Percentiles rank a stretch among this genome's conserved stretches.
These are phyloP conservation scores for Takifugu flavidus DNA, from an alignment of 2,113 vertebrate species.

Conservation along the genomic window DNA sequence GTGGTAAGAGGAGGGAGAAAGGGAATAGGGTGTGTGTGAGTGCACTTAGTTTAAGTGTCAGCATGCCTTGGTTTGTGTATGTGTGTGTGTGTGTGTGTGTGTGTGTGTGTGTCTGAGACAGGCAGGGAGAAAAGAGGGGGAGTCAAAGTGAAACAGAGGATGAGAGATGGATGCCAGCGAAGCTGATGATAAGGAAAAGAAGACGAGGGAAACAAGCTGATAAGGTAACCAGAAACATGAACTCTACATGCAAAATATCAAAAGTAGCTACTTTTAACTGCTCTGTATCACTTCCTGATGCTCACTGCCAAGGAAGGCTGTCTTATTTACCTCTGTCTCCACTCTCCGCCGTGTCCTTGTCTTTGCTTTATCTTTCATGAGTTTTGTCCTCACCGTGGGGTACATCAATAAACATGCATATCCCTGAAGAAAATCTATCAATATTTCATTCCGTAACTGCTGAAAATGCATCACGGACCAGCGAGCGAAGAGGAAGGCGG, in stretches of 20 bases:
- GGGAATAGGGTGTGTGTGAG: constrained; percentile 60
- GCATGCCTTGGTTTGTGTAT: constrained; percentile 36
- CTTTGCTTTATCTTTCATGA: constrained; percentile 35
- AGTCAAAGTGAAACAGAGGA: constrained; percentile 32
- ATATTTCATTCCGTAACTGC: constrained; percentile 52
- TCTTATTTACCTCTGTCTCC: constrained; percentile 16
- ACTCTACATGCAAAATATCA: background rate
- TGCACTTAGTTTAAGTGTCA: constrained; percentile 69
- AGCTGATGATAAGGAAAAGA: constrained; percentile 42
- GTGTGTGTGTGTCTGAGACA: constrained; percentile 35
- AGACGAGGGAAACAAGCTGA: constrained; percentile 10
- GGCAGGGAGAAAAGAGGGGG: constrained; percentile 43
- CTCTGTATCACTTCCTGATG: too few species aligned
- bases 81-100: constrained; percentile 37
- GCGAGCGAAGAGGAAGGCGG: background rate
- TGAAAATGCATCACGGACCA: constrained; percentile 34
- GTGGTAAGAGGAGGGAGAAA: constrained; percentile 62
- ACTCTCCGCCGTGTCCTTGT: constrained; percentile 7
- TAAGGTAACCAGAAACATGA: background rate
- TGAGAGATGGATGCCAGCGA: constrained; percentile 45
- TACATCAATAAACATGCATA: constrained; percentile 40
- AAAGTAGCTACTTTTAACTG: background rate
- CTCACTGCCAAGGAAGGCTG: too few species aligned
- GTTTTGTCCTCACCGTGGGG: constrained; percentile 28
- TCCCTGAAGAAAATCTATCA: constrained; percentile 43